Conservation (phyloP, 2,797 vertebrate species). For the Urophycis tenuis region DNA sequence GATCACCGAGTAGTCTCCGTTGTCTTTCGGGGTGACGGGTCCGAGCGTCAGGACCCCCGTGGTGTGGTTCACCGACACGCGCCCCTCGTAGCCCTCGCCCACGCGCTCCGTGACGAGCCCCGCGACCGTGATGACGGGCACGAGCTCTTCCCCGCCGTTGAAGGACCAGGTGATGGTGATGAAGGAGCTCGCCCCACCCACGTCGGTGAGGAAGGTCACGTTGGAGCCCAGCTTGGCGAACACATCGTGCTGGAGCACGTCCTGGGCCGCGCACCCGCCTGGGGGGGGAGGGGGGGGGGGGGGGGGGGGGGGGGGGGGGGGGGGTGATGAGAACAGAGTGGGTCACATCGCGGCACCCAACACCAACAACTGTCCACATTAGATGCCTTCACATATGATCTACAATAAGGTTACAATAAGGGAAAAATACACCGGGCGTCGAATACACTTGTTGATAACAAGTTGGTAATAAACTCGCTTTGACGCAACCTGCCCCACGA, state of each 20-base stretch:
- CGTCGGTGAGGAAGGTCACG: constrained; percentile 17
- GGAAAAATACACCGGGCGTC: no score
- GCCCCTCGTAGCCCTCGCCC: rapidly evolving
- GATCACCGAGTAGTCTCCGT: constrained; percentile 28
- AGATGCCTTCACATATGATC: no score
- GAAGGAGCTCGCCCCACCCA: rapidly evolving
- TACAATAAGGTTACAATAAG: no score
- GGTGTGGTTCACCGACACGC: rapidly evolving
- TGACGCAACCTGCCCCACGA: no score
- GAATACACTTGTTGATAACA: no score
- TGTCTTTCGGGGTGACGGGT: not conserved
- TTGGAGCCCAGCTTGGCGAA: constrained; percentile 13
- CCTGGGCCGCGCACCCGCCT: not conserved
- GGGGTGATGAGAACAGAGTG: not conserved
- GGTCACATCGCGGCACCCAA: no score
- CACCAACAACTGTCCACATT: no score
- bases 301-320: not conserved
- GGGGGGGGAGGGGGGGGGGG: not conserved
- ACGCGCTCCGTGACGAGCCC: rapidly evolving
- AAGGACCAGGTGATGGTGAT: not conserved
- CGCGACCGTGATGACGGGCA: rapidly evolving
- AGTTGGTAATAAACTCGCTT: no score
- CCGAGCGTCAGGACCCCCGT: constrained; percentile 28
- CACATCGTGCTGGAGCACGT: constrained; percentile 25
- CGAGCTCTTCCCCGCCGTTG: rapidly evolving